Conservation (phyloP, 92 coral and sea anemone species). For the Phenganax marumi region DNA sequence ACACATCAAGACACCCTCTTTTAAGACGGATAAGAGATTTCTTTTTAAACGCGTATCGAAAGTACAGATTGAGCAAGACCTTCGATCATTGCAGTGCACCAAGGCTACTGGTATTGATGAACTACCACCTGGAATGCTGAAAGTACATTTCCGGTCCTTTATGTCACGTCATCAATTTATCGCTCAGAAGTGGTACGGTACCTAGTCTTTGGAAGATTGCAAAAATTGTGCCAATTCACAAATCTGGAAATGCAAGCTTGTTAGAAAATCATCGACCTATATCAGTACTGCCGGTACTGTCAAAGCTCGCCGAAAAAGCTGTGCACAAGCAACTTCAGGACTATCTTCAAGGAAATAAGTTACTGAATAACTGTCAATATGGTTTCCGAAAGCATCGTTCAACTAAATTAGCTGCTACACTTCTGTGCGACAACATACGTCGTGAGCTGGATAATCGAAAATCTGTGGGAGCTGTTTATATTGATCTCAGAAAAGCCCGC, state of each 20-base stretch:
- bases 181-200: neutral
- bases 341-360: neutral
- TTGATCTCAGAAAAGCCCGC: too few species aligned
- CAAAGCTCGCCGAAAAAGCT: slow-evolving; percentile 3
- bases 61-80: slow-evolving; percentile 2
- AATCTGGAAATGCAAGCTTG: too few species aligned
- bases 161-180: slow-evolving; percentile 10
- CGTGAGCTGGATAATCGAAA: neutral
- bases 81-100: neutral
- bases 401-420: neutral
- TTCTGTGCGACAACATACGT: neutral
- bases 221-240: too few species aligned
- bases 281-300: neutral
- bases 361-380: neutral
- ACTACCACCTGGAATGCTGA: neutral
- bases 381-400: neutral
- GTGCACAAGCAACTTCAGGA: neutral
- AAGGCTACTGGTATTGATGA: slow-evolving; percentile 15
- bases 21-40: neutral
- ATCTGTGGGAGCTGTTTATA: neutral
- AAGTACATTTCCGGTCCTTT: slow-evolving; percentile 7
- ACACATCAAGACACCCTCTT: too few species aligned
- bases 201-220: neutral
- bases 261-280: too few species aligned
- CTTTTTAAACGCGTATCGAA: neutral